These are phyloP conservation scores for Ibidorhyncha struthersii DNA, from an alignment of 2,113 vertebrate species.

Conservation along the genomic window DNA sequence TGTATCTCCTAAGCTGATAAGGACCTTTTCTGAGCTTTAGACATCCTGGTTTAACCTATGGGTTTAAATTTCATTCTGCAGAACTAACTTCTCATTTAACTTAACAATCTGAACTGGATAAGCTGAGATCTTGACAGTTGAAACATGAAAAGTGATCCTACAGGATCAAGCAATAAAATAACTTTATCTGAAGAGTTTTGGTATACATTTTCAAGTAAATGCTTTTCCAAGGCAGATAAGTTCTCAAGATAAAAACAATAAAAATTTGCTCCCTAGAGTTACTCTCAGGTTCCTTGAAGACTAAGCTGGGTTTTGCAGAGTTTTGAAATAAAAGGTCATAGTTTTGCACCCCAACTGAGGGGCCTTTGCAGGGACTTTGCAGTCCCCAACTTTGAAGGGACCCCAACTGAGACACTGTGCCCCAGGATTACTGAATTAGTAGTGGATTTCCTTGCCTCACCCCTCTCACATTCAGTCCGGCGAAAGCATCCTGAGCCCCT, in stretches of 20 bases:
- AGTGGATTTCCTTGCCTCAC: neutral
- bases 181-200: neutral
- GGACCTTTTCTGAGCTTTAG: neutral
- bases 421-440: neutral
- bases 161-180: neutral
- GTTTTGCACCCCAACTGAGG: neutral
- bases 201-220: neutral
- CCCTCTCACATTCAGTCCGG: neutral
- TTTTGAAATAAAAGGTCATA: neutral
- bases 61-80: neutral
- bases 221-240: neutral
- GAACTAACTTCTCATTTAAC: neutral
- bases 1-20: neutral
- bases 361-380: no score
- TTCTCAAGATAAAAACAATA: neutral
- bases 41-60: neutral
- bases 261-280: neutral
- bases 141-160: neutral
- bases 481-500: neutral
- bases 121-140: neutral
- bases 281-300: neutral
- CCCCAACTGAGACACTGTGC: neutral
- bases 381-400: no score
- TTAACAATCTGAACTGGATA: neutral
- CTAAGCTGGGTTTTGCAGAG: neutral